Conservation (phyloP, 2,888 invertebrate species). For the Drosophila emarginata region DNA sequence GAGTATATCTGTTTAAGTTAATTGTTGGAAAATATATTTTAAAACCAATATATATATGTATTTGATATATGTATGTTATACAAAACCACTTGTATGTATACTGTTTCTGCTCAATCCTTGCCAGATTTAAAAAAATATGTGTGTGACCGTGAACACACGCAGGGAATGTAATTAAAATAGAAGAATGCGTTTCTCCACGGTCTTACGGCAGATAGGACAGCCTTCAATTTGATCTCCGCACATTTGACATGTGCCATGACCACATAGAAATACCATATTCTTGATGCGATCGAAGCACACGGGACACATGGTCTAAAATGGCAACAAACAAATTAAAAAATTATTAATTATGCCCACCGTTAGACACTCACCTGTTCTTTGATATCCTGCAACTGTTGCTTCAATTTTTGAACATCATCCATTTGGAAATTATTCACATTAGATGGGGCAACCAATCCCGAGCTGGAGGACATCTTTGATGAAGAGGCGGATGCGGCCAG, state of each 20-base stretch:
- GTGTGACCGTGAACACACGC: neutral
- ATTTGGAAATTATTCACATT: conserved; percentile 87
- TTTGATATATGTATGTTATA: conserved; percentile 23
- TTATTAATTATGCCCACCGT: neutral
- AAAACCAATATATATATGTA: conserved; percentile 19
- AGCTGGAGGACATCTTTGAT: conserved; percentile 49
- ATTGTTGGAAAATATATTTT: conserved; percentile 54
- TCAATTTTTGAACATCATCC: conserved; percentile 93
- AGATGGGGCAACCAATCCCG: conserved; percentile 79
- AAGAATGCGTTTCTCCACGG: conserved; percentile 96
- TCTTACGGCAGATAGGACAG: conserved; percentile 98
- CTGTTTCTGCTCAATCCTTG: conserved; percentile 34
- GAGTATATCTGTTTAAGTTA: conserved; percentile 54
- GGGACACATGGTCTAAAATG: conserved; percentile 96
- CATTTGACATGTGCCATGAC: conserved; percentile 99
- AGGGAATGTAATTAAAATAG: conserved; percentile 86
- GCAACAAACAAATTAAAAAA: neutral
- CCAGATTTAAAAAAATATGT: neutral
- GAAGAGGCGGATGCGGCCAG: conserved; percentile 56
- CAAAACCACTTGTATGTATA: conserved; percentile 29
- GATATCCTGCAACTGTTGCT: conserved; percentile 97
- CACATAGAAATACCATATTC: conserved; percentile 99
- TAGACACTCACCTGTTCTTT: conserved; percentile 91
- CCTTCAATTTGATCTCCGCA: conserved; percentile 99
- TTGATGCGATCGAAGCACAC: conserved; percentile 98